These are phyloP conservation scores for Borostomias antarcticus DNA, from an alignment of 2,797 vertebrate species.

Conservation along the genomic window DNA sequence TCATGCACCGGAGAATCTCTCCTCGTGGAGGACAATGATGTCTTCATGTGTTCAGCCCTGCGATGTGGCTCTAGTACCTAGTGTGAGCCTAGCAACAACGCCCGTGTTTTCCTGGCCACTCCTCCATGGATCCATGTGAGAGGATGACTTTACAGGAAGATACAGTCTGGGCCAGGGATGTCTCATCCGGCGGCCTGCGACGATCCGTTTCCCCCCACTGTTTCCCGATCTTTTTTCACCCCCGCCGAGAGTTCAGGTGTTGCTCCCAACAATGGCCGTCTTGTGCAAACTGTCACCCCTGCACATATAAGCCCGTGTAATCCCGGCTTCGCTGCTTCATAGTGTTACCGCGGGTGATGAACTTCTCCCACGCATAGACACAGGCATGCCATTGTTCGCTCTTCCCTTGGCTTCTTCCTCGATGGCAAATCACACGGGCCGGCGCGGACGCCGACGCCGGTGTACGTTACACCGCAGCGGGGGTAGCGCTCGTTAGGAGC, in stretches of 20 bases:
- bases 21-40: no score
- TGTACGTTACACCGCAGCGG: constrained; percentile 34
- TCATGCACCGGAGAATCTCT: no score
- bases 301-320: constrained; percentile 65
- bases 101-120: constrained; percentile 3
- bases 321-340: constrained; percentile 66
- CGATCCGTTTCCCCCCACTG: constrained; percentile 38
- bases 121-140: not conserved
- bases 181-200: constrained; percentile 42
- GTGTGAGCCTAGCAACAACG: not conserved
- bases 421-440: constrained; percentile 42
- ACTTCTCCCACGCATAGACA: constrained; percentile 54
- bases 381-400: constrained; percentile 66
- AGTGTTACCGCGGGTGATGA: constrained; percentile 67
- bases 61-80: no score
- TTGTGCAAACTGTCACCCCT: constrained; percentile 66
- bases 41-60: no score
- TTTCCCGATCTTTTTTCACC: constrained; percentile 49
- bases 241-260: constrained; percentile 61
- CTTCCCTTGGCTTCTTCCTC: constrained; percentile 48
- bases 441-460: constrained; percentile 44
- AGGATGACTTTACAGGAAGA: constrained; percentile 22
- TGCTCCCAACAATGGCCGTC: constrained; percentile 65
- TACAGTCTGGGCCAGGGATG: constrained; percentile 25
- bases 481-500: constrained; percentile 38